Evolutionary conservation across 30 jellyfish, hydroid and myxozoan species (phyloP).

Genomic region (Euphysa ruthae): DNA sequence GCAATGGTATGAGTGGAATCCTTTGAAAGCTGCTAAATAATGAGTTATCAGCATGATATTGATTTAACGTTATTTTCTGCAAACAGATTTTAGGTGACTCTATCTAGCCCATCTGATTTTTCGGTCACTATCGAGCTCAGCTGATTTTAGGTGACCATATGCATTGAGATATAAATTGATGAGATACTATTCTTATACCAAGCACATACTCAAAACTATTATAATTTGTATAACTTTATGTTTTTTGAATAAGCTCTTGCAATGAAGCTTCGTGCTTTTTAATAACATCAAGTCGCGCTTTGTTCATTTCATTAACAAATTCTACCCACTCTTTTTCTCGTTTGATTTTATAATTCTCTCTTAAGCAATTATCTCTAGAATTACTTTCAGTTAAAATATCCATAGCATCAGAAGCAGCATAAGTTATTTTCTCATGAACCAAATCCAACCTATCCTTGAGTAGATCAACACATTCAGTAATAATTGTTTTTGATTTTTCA

Average conservation of each 20-base stretch:
- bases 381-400: slow-evolving; percentile 21
- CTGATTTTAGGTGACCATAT: no score
- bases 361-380: background rate
- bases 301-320: slow-evolving; percentile 20
- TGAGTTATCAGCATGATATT: no score
- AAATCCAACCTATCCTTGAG: slow-evolving; percentile 17
- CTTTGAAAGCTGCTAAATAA: no score
- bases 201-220: no score
- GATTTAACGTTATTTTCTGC: no score
- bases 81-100: no score
- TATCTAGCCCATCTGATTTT: no score
- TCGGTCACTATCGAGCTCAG: no score
- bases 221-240: no score
- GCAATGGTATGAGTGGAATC: no score
- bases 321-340: slow-evolving; percentile 30
- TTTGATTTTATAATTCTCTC: background rate
- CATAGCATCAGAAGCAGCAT: slow-evolving; percentile 15
- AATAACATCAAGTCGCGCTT: slow-evolving; percentile 19
- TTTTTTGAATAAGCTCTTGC: background rate
- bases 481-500: slow-evolving; percentile 6
- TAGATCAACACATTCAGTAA: slow-evolving; percentile 30
- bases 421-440: background rate
- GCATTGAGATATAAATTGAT: no score
- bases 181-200: no score
- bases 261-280: slow-evolving; percentile 10